Base-by-base conservation (phyloP, 2,888 invertebrate species). In the Cistogaster globosa region DNA sequence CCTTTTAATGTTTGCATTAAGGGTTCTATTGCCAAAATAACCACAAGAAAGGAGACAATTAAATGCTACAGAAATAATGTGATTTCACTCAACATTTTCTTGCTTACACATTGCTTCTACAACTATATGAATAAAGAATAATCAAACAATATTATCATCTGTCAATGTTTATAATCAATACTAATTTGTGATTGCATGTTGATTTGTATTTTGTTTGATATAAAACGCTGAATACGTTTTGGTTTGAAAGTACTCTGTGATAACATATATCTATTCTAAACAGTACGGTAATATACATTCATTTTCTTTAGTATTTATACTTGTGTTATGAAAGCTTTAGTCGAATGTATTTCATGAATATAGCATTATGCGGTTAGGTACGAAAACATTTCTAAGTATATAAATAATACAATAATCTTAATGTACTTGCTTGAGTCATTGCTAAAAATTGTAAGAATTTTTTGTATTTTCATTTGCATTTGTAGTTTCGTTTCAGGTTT, bases 101-200 rank as follows among this genome's bases (percentile, higher is more conserved):
- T 32, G 32, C 32, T 6, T 32, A 32, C 32, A 32, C 38, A 38
- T 8, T 38, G 11, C 42, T 12, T 12, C 0, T 12, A 12, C 12
- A 32, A 32, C 6, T 2, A 42, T 12, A 42, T 1, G 1, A 4
- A 2, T 8, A 63, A 8, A 0, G 2, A 1, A 12, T 11, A 20
- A 55, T 55, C 12, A 11, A 55, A 12, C 55, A 48, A 48, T n/a
- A 48, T 14, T 16, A 48, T 48, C 48, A 48, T 68, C 68, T 74
- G 74, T 55, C 60, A 68, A 74, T 68, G 55, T 80, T 74, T 68
- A 55, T 62, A 51, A 67, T 74, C 80, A 68, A 55, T 68, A 74
- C 62, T 74, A 68, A 81, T 60, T 68, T 74, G 26, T 74, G 51
- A 74, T 81, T 74, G 80, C 60, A 62, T 74, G 53, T 62, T 75